Percentiles rank a stretch among this genome's conserved stretches.
Evolutionary conservation across 2,888 invertebrate genomes (phyloP).

Genomic region (Athalia cordata): DNA sequence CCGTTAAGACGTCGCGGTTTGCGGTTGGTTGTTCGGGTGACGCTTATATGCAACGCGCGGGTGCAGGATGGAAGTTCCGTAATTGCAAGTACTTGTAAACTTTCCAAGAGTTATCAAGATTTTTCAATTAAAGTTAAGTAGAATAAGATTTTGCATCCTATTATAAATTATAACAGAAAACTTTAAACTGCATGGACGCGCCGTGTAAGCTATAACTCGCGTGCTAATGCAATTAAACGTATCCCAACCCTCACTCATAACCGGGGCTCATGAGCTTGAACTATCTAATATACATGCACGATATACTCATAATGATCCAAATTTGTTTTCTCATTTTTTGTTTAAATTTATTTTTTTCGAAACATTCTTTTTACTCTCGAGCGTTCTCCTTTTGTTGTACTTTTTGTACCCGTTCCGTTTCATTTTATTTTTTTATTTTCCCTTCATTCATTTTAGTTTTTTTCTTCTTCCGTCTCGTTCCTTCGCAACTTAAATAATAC

Average conservation of each 20-base stretch:
- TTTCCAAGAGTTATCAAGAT: slow-evolving; percentile 36
- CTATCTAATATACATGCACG: too few relatives aligned
- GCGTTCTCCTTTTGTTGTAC: too few relatives aligned
- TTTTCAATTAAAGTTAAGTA: slow-evolving; percentile 45
- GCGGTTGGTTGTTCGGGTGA: slow-evolving; percentile 11
- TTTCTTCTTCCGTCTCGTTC: too few relatives aligned
- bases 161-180: slow-evolving; percentile 34
- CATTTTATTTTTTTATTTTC: too few relatives aligned
- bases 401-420: too few relatives aligned
- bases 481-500: too few relatives aligned
- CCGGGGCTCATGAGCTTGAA: too few relatives aligned
- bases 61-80: slow-evolving; percentile 9
- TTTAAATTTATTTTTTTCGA: too few relatives aligned
- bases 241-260: background rate
- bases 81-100: slow-evolving; percentile 36
- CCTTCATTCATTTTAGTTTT: too few relatives aligned
- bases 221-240: slow-evolving; percentile 24
- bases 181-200: background rate
- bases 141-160: slow-evolving; percentile 43
- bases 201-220: slow-evolving; percentile 7
- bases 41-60: slow-evolving; percentile 8
- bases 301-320: background rate
- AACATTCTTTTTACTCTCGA: too few relatives aligned
- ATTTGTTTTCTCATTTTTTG: too few relatives aligned
- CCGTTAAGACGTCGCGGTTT: background rate